These are phyloP conservation scores for Chloroclystis v-ata DNA, from an alignment of 2,888 invertebrate species.

Conservation along the genomic window DNA sequence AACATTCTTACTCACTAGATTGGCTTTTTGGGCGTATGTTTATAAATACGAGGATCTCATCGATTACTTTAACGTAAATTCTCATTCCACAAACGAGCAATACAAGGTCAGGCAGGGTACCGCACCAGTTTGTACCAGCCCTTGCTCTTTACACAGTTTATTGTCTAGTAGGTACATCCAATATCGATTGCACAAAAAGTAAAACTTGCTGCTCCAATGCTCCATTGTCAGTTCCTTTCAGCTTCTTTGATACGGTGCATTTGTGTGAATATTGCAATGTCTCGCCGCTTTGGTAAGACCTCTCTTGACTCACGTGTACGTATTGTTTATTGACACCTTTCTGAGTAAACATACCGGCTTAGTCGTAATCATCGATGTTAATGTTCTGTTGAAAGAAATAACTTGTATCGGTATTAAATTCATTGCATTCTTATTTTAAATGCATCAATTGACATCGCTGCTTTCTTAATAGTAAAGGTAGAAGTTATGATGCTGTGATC, in stretches of 20 bases:
- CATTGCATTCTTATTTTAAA: no score
- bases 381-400: constrained; percentile 3
- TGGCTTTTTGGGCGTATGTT: constrained; percentile 19
- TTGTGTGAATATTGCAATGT: constrained; percentile 16
- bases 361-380: constrained; percentile 1
- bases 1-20: constrained; percentile 17
- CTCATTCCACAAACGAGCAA: constrained; percentile 51
- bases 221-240: constrained; percentile 26
- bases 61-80: constrained; percentile 55
- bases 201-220: constrained; percentile 25
- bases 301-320: constrained; percentile 10
- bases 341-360: constrained; percentile 1
- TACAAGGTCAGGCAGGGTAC: constrained; percentile 66
- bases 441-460: not conserved
- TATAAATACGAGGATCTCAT: constrained; percentile 50
- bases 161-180: constrained; percentile 37
- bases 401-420: no score
- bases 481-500: no score
- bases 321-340: constrained; percentile 15
- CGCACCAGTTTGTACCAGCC: constrained; percentile 74
- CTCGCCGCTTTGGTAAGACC: constrained; percentile 17
- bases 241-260: constrained; percentile 24
- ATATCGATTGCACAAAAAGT: constrained; percentile 40
- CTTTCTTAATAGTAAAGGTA: no score
- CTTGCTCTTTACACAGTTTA: constrained; percentile 51